Evolutionary conservation across 2,888 invertebrate species (phyloP).

Genomic region (Habroteleia sp.): DNA sequence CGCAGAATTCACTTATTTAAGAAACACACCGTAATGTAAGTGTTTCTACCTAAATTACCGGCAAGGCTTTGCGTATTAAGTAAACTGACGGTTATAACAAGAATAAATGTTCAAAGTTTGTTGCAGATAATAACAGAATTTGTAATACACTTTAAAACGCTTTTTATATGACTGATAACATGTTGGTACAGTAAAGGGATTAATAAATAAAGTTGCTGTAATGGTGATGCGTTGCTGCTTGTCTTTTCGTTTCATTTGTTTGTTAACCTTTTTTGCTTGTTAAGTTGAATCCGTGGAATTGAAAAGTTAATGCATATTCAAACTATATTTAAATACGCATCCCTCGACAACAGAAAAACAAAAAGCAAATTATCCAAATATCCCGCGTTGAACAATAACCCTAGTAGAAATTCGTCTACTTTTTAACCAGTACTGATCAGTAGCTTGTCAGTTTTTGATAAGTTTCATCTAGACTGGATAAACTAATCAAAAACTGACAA

Average conservation of each 20-base stretch:
- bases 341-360: conserved; percentile 7
- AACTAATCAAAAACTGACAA: too few species aligned
- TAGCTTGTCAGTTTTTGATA: too few species aligned
- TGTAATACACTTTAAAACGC: conserved; percentile 23
- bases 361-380: too few species aligned
- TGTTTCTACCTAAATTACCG: conserved; percentile 49
- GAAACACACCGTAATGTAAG: conserved; percentile 29
- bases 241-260: conserved; percentile 27
- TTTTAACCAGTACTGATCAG: too few species aligned
- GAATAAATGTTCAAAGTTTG: conserved; percentile 42
- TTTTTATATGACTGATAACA: conserved; percentile 41
- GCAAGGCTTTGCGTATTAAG: conserved; percentile 34
- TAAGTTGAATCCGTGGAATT: conserved; percentile 9
- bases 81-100: conserved; percentile 40
- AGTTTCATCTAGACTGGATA: too few species aligned
- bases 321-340: conserved; percentile 20
- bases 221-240: background rate
- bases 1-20: conserved; percentile 59
- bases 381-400: too few species aligned
- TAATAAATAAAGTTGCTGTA: conserved; percentile 31
- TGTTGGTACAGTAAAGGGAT: conserved; percentile 22
- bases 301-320: conserved; percentile 35
- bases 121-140: conserved; percentile 40
- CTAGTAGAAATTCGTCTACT: too few species aligned
- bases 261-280: conserved; percentile 15